Conservation (phyloP, 2,797 vertebrate genomes). For the Hypotaenidia okinawae region DNA sequence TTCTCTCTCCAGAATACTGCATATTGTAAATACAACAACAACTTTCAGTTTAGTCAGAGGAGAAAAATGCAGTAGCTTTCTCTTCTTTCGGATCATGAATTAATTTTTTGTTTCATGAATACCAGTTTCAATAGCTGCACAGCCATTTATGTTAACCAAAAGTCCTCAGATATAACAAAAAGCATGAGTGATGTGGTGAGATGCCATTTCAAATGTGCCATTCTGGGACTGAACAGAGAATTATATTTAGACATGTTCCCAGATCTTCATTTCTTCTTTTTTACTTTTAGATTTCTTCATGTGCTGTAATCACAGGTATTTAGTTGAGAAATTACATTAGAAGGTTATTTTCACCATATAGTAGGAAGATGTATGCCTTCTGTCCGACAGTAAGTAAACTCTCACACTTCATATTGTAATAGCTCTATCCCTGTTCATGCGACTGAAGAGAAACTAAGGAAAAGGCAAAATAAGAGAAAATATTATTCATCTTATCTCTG, state of each 20-base stretch:
- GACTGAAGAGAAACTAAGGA: background rate
- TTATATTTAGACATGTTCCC: background rate
- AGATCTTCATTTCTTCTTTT: background rate
- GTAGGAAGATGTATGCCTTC: background rate
- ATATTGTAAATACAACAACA: conserved; percentile 62
- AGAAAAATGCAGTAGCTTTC: conserved; percentile 59
- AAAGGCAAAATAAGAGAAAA: background rate
- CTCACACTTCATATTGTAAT: background rate
- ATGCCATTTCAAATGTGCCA: background rate
- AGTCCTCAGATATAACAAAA: conserved; percentile 4
- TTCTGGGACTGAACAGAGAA: background rate
- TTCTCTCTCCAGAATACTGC: conserved; percentile 51
- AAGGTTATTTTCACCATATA: background rate
- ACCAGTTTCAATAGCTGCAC: conserved; percentile 23
- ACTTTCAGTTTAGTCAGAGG: conserved; percentile 54
- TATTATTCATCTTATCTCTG: background rate
- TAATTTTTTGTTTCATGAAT: conserved; percentile 29
- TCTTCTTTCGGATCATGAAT: conserved; percentile 43
- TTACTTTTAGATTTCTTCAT: background rate
- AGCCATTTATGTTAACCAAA: background rate
- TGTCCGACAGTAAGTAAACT: background rate
- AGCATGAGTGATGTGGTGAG: background rate
- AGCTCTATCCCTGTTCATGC: background rate
- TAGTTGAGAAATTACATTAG: background rate
- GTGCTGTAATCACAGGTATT: background rate